Evolutionary conservation across 2,797 vertebrate species (phyloP).

Genomic region (Neomorphus geoffroyi): DNA sequence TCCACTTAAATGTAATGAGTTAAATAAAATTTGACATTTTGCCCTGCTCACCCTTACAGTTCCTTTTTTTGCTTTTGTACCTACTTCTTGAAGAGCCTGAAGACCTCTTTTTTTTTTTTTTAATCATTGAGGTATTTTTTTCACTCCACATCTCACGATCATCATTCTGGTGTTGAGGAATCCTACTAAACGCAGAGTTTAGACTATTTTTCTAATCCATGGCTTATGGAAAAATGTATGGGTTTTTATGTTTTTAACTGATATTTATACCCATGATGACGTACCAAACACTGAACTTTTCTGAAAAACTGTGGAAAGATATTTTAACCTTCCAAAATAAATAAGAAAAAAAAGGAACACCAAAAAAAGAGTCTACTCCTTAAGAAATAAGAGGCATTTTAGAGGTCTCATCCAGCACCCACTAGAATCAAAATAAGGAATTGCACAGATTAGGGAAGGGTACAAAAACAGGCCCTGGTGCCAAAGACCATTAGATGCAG

Average conservation of each 20-base stretch:
- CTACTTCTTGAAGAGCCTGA: slow-evolving; percentile 81
- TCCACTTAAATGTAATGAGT: slow-evolving; percentile 79
- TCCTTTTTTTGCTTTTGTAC: slow-evolving; percentile 82
- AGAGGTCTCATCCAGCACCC: neutral
- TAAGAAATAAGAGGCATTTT: neutral
- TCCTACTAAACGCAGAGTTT: neutral
- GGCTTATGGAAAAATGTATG: neutral
- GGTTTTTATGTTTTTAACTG: neutral
- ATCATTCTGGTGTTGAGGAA: neutral
- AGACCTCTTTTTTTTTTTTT: slow-evolving; percentile 62
- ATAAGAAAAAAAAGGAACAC: neutral
- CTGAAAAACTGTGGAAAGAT: neutral
- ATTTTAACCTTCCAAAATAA: neutral
- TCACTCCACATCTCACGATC: neutral
- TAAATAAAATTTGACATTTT: slow-evolving; percentile 73
- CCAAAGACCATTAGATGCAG: neutral
- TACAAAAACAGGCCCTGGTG: neutral
- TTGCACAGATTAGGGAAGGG: neutral
- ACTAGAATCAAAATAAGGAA: neutral
- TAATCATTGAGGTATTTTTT: slow-evolving; percentile 67
- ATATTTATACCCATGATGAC: neutral
- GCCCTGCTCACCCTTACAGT: slow-evolving; percentile 64
- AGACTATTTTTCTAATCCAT: neutral
- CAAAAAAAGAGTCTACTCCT: neutral
- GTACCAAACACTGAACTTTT: neutral